These are phyloP conservation scores for Gambusia yucatana DNA, from an alignment of 2,797 vertebrate genomes.

Conservation along the genomic window DNA sequence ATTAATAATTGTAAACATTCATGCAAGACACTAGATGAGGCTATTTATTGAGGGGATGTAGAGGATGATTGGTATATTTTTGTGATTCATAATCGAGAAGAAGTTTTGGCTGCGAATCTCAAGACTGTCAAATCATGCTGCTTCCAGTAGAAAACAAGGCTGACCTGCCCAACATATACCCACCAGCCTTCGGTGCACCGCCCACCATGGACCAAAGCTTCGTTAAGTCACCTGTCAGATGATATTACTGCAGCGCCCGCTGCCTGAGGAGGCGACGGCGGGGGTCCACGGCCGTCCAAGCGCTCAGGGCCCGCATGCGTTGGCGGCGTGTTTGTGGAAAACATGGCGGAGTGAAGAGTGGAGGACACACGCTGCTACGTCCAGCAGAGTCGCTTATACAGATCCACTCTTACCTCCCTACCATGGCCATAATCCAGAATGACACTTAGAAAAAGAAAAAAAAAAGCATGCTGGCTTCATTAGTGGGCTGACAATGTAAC, in stretches of 20 bases:
- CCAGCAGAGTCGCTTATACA: constrained; percentile 54
- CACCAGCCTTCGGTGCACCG: constrained; percentile 42
- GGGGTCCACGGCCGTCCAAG: constrained; percentile 50
- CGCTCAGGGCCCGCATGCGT: constrained; percentile 33
- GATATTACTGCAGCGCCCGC: constrained; percentile 69
- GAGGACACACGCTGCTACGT: constrained; percentile 52
- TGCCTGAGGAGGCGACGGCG: constrained; percentile 41
- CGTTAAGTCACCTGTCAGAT: constrained; percentile 78
- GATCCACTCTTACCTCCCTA: constrained; percentile 48
- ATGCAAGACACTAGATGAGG: too few relatives aligned
- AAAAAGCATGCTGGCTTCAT: constrained; percentile 69
- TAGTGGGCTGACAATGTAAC: constrained; percentile 65
- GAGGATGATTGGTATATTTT: too few relatives aligned
- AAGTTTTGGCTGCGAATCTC: too few relatives aligned
- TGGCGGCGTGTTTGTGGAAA: constrained; percentile 23
- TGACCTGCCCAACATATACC: constrained; percentile 39
- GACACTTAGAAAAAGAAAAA: constrained; percentile 54
- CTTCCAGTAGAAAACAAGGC: constrained; percentile 29
- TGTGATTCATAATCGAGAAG: too few relatives aligned
- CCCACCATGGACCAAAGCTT: constrained; percentile 67
- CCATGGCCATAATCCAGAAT: constrained; percentile 72
- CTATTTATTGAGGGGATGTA: too few relatives aligned
- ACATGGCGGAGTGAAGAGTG: neutral
- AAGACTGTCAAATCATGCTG: too few relatives aligned
- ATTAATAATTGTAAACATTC: neutral